Percentiles rank a stretch among this genome's conserved stretches.
Evolutionary conservation across 2,113 vertebrate species (phyloP).

Genomic region (Mobula hypostoma): DNA sequence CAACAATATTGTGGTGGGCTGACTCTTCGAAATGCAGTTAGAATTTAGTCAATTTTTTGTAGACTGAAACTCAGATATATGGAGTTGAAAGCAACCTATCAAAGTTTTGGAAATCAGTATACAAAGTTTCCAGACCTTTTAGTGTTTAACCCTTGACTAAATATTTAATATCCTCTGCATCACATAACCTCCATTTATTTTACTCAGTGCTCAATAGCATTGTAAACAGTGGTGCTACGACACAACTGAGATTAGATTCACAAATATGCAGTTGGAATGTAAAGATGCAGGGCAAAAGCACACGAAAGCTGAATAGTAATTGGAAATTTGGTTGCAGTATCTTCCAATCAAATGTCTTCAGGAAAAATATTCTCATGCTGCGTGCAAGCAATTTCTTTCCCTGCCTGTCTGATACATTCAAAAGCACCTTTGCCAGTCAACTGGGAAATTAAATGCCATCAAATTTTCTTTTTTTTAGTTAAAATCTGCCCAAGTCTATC

Average conservation of each 20-base stretch:
- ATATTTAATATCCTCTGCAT: too few species aligned
- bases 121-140: too few species aligned
- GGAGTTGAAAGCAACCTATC: too few species aligned
- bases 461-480: neutral
- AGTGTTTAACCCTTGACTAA: too few species aligned
- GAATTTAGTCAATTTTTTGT: too few species aligned
- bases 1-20: too few species aligned
- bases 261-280: neutral
- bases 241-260: neutral
- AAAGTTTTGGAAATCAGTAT: too few species aligned
- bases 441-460: constrained; percentile 6
- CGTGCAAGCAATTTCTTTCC: neutral
- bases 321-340: neutral
- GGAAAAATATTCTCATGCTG: neutral
- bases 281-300: neutral
- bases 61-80: too few species aligned
- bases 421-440: neutral
- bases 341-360: neutral
- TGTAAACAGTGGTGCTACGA: neutral
- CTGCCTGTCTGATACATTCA: neutral
- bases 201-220: too few species aligned
- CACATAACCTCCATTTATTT: too few species aligned
- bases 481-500: constrained; percentile 23
- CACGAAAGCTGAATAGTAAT: neutral
- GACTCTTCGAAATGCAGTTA: too few species aligned